phyloP scores from a whole-genome alignment of 2,113 vertebrate species.

The Corythornis madagascariensis region DNA sequence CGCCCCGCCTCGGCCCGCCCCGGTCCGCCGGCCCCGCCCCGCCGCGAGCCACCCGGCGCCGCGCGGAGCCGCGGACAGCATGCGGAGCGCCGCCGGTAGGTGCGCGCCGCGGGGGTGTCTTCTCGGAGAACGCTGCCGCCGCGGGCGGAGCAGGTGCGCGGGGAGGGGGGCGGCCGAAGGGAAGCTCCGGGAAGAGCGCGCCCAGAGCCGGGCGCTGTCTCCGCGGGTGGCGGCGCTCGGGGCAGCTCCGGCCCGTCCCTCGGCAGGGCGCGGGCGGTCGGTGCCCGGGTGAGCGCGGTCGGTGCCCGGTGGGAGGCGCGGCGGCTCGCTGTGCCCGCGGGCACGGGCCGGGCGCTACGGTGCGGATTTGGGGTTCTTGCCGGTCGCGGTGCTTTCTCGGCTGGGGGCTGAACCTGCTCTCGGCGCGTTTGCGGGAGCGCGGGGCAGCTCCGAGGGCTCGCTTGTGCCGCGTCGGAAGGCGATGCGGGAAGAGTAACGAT shows the following conservation, averaged over 20 bases:
- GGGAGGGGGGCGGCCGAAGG: background rate
- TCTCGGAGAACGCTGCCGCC: no score
- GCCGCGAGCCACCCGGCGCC: background rate
- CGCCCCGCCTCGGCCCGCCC: no score
- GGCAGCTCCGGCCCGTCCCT: no score
- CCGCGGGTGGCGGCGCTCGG: background rate
- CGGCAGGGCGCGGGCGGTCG: background rate
- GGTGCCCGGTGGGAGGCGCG: background rate
- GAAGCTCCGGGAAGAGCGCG: no score
- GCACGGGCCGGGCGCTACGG: fast-evolving
- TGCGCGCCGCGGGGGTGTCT: background rate
- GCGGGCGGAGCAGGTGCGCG: background rate
- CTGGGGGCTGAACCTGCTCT: background rate
- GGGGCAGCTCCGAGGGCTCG: background rate
- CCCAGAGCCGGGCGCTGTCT: no score
- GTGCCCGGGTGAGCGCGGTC: background rate
- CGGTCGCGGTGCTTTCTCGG: fast-evolving
- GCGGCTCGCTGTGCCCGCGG: background rate
- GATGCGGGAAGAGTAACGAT: background rate
- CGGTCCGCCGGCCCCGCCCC: no score
- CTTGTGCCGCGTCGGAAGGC: background rate
- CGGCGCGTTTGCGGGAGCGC: fast-evolving
- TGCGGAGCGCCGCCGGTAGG: background rate
- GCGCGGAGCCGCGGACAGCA: background rate
- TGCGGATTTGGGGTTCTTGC: fast-evolving